phyloP scores from a whole-genome alignment of 2,888 invertebrate genomes.

The Drosophila melanosoma region DNA sequence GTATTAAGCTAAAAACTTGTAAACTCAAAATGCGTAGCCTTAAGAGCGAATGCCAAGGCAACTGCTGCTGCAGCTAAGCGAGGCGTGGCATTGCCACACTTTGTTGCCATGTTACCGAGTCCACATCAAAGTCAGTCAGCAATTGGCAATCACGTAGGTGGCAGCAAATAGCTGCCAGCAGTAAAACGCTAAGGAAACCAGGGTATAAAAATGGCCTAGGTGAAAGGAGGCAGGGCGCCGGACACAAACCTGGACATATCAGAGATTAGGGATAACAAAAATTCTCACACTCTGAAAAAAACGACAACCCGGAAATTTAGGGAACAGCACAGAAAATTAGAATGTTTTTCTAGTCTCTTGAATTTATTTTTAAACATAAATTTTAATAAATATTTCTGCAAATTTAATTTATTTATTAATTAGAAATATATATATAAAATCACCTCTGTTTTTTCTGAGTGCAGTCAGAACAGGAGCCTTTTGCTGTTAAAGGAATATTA shows the following conservation, averaged over 20 bases:
- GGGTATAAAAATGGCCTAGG: conserved; percentile 31
- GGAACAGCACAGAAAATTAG: background rate
- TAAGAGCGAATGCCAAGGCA: conserved; percentile 39
- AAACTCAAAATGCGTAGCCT: conserved; percentile 19
- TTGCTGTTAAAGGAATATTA: conserved; percentile 72
- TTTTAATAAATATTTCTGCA: too few species aligned
- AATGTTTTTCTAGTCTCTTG: background rate
- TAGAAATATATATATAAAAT: too few species aligned
- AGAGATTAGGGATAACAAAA: conserved; percentile 30
- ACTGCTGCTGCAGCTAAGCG: conserved; percentile 20
- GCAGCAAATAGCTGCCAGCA: conserved; percentile 71
- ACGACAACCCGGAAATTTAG: background rate
- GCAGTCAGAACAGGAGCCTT: background rate
- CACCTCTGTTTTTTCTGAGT: background rate
- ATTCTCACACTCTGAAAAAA: background rate
- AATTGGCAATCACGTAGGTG: conserved; percentile 24
- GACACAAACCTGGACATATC: conserved; percentile 1
- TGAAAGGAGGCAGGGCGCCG: too few species aligned
- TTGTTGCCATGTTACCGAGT: conserved; percentile 38
- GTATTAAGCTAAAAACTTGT: conserved; percentile 45
- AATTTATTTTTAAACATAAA: background rate
- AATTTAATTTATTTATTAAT: too few species aligned
- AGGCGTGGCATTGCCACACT: conserved; percentile 21
- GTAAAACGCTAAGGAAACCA: conserved; percentile 19
- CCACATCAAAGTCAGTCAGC: conserved; percentile 48